Percentiles rank a stretch among this genome's conserved stretches.
Evolutionary conservation across 2,797 vertebrate genomes (phyloP).

Genomic region (Novumbra hubbsi): DNA sequence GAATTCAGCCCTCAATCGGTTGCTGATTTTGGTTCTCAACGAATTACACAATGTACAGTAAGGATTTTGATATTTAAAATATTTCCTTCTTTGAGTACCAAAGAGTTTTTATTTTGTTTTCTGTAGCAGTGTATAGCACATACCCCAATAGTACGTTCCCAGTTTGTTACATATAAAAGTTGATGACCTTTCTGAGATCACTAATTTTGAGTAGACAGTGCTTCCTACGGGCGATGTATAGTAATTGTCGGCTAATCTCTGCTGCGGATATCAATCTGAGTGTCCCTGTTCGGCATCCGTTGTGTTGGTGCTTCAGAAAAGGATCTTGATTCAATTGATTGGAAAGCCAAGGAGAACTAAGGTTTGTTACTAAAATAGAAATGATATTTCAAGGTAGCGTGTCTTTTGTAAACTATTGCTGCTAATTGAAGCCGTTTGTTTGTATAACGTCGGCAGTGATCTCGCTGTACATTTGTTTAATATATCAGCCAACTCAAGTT

Average conservation of each 20-base stretch:
- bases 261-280: not conserved
- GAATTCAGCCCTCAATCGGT: no score
- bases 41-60: no score
- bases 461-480: not conserved
- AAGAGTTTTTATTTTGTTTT: no score
- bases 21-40: no score
- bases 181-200: not conserved
- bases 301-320: conserved; percentile 47
- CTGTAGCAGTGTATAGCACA: no score
- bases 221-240: conserved; percentile 20
- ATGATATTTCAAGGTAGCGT: not conserved
- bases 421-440: not conserved
- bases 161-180: no score
- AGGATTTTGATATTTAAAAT: no score
- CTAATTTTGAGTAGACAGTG: not conserved
- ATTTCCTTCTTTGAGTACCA: no score
- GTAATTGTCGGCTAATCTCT: not conserved
- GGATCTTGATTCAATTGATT: conserved; percentile 32
- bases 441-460: not conserved
- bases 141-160: no score
- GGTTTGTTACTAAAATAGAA: conserved; percentile 47
- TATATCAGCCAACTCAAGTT: not conserved
- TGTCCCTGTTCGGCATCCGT: conserved; percentile 49
- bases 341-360: conserved; percentile 36
- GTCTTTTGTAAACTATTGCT: not conserved